Percentiles rank a stretch among this genome's conserved stretches.
Conservation (phyloP, 2,888 invertebrate genomes). For the Onchidella celtica region DNA sequence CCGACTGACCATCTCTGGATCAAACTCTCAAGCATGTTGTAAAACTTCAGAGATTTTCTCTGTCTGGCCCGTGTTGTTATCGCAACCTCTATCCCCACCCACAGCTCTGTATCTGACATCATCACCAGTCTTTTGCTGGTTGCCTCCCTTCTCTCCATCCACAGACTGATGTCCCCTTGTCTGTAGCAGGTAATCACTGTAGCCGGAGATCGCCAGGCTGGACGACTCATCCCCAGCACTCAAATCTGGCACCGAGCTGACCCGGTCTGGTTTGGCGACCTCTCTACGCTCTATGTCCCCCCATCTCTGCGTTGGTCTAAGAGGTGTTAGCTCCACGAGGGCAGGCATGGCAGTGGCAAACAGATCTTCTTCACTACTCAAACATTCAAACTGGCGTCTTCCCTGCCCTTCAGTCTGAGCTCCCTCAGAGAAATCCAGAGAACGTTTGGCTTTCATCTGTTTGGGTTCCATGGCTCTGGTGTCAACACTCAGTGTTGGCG, state of each 20-base stretch:
- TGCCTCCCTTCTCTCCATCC: neutral
- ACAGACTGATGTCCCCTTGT: neutral
- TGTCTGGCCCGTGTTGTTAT: neutral
- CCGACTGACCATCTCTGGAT: neutral
- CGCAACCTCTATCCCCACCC: neutral
- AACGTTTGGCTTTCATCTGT: slow-evolving; percentile 18
- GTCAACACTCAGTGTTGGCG: neutral
- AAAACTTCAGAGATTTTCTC: neutral
- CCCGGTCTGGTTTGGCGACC: neutral
- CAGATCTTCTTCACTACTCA: slow-evolving; percentile 12
- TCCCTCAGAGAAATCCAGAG: slow-evolving; percentile 11
- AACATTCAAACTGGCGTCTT: neutral
- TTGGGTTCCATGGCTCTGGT: neutral
- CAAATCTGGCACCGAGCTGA: neutral
- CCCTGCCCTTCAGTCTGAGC: neutral
- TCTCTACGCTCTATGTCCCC: neutral
- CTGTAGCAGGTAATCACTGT: slow-evolving; percentile 33
- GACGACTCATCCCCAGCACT: neutral
- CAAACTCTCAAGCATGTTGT: slow-evolving; percentile 5
- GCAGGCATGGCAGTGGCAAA: slow-evolving; percentile 24
- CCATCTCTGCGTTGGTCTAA: neutral
- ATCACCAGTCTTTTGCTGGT: neutral
- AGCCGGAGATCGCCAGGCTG: slow-evolving; percentile 35
- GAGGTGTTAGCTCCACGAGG: slow-evolving; percentile 22
- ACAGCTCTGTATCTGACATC: neutral